A percentile compares a stretch with the other conserved stretches of the same genome.
phyloP scores from a whole-genome alignment of 2,797 vertebrate genomes.

The Fistularia tabacaria region DNA sequence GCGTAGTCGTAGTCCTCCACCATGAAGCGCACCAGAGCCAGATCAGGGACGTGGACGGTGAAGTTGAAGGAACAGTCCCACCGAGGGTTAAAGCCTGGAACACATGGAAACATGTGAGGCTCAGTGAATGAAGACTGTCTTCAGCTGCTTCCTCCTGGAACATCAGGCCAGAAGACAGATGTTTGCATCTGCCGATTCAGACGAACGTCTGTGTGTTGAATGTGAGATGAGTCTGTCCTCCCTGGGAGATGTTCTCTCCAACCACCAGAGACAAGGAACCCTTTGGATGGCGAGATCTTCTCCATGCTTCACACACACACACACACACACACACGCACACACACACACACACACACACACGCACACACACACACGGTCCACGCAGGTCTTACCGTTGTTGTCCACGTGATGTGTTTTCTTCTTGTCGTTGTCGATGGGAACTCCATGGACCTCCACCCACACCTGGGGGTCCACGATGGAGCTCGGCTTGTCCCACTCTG shows the following conservation, averaged over 20 bases:
- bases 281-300: too few species aligned
- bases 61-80: slow-evolving; percentile 79
- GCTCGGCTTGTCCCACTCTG: slow-evolving; percentile 84
- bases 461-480: slow-evolving; percentile 95
- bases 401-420: slow-evolving; percentile 83
- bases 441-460: slow-evolving; percentile 85
- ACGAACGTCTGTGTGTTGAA: too few species aligned
- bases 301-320: too few species aligned
- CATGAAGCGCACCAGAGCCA: slow-evolving; percentile 82
- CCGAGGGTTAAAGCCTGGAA: slow-evolving; percentile 74
- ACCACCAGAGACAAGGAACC: too few species aligned
- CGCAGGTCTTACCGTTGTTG: slow-evolving; percentile 84
- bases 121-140: too few species aligned
- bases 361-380: neutral
- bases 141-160: too few species aligned
- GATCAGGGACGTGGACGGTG: slow-evolving; percentile 72
- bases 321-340: neutral
- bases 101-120: neutral
- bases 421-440: slow-evolving; percentile 79
- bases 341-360: neutral
- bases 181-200: too few species aligned
- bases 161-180: too few species aligned
- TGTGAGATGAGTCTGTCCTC: too few species aligned
- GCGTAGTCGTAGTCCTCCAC: slow-evolving; percentile 89
- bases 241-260: too few species aligned